Percentiles rank a stretch among this genome's conserved stretches.
These are phyloP conservation scores for Homalodisca vitripennis DNA, from an alignment of 1,140 invertebrate genomes.

Conservation along the genomic window DNA sequence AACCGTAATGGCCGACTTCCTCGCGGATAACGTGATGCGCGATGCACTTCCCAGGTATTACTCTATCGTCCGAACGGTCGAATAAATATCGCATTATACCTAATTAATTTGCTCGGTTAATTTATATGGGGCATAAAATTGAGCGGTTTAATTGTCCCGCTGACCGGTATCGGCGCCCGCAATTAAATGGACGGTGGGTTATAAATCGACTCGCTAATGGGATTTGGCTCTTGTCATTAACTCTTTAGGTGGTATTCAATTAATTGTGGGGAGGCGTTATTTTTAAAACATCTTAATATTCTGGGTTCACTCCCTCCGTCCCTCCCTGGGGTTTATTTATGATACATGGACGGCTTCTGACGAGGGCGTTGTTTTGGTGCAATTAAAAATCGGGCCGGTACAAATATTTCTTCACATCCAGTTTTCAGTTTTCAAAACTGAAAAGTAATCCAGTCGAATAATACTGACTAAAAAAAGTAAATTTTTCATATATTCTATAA, in stretches of 20 bases:
- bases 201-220: constrained; percentile 15
- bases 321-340: no score
- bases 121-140: neutral
- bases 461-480: no score
- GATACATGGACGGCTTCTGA: no score
- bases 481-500: no score
- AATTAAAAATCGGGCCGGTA: no score
- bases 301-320: no score
- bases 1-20: constrained; percentile 12
- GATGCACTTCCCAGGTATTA: neutral
- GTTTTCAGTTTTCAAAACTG: no score
- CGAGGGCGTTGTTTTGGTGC: no score
- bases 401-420: no score
- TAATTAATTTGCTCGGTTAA: constrained; percentile 16
- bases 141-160: constrained; percentile 8
- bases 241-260: constrained; percentile 11
- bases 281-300: no score
- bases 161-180: neutral
- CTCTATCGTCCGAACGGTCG: constrained; percentile 10
- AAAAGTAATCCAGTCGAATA: no score
- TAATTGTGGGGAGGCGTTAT: constrained; percentile 1
- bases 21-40: neutral
- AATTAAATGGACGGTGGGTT: constrained; percentile 14
- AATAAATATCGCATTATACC: constrained; percentile 19
- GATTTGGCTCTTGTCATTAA: constrained; percentile 22